Percentiles rank a stretch among this genome's conserved stretches.
phyloP scores from a whole-genome alignment of 2,797 vertebrate genomes.

The Phrynocephalus vlangalii region DNA sequence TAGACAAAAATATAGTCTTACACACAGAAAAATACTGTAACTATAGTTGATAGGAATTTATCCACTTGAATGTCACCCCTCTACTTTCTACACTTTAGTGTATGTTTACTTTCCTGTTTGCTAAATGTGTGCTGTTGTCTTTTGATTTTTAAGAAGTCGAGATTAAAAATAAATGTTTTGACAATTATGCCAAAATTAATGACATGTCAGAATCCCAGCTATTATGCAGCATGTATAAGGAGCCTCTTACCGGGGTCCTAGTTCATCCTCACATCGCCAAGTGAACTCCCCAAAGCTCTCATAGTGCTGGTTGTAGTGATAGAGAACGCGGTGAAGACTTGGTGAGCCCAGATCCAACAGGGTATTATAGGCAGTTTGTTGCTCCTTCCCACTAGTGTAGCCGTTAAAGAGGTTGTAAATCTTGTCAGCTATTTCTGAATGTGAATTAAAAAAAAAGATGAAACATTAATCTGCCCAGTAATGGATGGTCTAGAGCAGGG shows the following conservation, averaged over 20 bases:
- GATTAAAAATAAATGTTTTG: background rate
- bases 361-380: conserved; percentile 97
- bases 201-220: background rate
- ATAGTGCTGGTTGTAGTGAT: conserved; percentile 98
- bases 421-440: conserved; percentile 96
- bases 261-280: conserved; percentile 97
- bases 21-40: background rate
- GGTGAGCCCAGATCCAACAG: conserved; percentile 95
- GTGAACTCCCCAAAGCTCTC: conserved; percentile 99
- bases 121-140: too few species aligned
- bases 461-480: background rate
- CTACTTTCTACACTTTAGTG: background rate
- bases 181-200: background rate
- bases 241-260: conserved; percentile 91
- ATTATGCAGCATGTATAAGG: background rate
- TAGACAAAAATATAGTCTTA: background rate
- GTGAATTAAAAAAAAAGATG: background rate
- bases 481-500: background rate
- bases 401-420: conserved; percentile 99
- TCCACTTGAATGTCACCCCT: background rate
- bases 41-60: background rate
- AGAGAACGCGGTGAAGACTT: conserved; percentile 93
- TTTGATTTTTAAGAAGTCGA: background rate
- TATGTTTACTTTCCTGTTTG: background rate
- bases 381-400: conserved; percentile 98